Evolutionary conservation across 2,113 vertebrate species (phyloP).

Genomic region (Dipodomys merriami): DNA sequence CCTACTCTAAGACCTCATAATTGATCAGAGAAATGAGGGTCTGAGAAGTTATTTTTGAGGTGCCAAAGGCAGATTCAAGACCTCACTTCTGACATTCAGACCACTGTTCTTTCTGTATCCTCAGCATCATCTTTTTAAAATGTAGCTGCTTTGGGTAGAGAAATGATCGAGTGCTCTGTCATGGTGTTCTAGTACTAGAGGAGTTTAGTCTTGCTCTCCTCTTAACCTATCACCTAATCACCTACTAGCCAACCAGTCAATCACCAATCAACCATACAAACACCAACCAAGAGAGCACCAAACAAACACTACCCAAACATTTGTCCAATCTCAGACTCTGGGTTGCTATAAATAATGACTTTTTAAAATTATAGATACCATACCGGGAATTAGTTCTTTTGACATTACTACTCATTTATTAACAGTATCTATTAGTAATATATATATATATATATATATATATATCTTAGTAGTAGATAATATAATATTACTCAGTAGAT

Average conservation of each 20-base stretch:
- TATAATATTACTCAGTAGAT: not conserved
- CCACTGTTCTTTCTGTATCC: not conserved
- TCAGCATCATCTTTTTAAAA: not conserved
- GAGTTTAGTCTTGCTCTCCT: not conserved
- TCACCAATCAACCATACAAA: not conserved
- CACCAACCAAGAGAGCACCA: no score
- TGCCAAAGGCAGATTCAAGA: not conserved
- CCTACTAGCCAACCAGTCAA: not conserved
- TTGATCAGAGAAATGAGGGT: not conserved
- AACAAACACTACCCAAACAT: no score
- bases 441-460: not conserved
- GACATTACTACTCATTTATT: conserved; percentile 13
- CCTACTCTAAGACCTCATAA: not conserved
- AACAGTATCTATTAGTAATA: not conserved
- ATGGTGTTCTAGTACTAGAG: not conserved
- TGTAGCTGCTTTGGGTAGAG: not conserved
- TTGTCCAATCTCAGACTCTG: not conserved
- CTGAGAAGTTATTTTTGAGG: not conserved
- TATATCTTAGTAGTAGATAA: not conserved
- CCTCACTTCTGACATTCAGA: not conserved
- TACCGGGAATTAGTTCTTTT: not conserved
- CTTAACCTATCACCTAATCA: not conserved
- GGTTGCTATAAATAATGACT: not conserved
- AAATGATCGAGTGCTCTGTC: not conserved
- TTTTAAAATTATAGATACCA: not conserved